phyloP scores from a whole-genome alignment of 2,113 vertebrate species.

The Zosterops borbonicus region DNA sequence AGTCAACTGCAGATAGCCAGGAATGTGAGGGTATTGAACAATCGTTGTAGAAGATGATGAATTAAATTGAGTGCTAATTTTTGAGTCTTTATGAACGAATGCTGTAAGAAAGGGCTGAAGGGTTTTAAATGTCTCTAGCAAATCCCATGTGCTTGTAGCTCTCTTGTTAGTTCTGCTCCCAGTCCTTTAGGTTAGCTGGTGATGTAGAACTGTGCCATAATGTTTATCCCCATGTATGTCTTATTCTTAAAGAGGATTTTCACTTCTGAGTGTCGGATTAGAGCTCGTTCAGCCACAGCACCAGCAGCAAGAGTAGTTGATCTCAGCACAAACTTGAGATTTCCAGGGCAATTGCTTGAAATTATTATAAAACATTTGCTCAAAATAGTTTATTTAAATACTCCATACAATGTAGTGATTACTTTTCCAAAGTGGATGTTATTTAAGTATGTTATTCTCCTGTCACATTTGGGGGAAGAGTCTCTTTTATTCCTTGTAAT shows the following conservation, averaged over 20 bases:
- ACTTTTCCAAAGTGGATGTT: neutral
- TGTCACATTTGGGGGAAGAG: neutral
- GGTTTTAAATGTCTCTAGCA: neutral
- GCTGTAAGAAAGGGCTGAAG: neutral
- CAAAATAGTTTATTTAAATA: neutral
- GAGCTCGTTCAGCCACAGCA: constrained; percentile 3
- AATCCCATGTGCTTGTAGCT: neutral
- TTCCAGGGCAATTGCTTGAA: constrained; percentile 39
- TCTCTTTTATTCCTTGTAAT: neutral
- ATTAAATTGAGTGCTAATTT: neutral
- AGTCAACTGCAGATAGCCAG: neutral
- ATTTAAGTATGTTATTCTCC: neutral
- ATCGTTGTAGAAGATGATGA: neutral
- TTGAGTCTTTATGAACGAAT: neutral
- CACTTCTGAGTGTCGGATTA: constrained; percentile 40
- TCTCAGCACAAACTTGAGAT: constrained; percentile 49
- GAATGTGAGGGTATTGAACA: neutral
- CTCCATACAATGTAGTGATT: neutral
- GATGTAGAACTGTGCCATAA: neutral
- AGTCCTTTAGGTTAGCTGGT: neutral
- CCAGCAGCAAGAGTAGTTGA: neutral
- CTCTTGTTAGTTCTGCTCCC: neutral
- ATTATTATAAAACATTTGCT: constrained; percentile 36
- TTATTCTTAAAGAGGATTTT: constrained; percentile 48
- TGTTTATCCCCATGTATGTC: constrained; percentile 18